These are phyloP conservation scores for Rafetus swinhoei DNA, from an alignment of 2,113 vertebrate genomes.

Conservation along the genomic window DNA sequence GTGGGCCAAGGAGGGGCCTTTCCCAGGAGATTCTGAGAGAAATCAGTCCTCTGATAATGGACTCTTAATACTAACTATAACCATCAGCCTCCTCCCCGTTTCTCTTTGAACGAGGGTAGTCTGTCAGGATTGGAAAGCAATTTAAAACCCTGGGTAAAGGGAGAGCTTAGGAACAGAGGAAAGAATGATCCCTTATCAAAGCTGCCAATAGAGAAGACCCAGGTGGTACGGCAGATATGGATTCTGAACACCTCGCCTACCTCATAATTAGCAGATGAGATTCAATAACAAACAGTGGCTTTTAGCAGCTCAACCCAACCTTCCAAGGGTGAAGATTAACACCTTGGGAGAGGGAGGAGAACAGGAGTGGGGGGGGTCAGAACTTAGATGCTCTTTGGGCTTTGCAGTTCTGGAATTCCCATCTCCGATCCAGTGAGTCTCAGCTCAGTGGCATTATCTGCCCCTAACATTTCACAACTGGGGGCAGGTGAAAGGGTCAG, in stretches of 20 bases:
- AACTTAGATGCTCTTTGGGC: not conserved
- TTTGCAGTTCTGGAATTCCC: not conserved
- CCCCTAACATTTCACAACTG: not conserved
- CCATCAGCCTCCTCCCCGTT: constrained; percentile 66
- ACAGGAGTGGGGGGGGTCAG: constrained; percentile 61
- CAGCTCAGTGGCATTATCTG: fast-evolving
- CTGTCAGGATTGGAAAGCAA: constrained; percentile 87
- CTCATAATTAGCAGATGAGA: constrained; percentile 70
- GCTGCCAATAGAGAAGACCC: constrained; percentile 84
- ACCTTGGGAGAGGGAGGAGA: constrained; percentile 67
- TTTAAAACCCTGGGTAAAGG: constrained; percentile 89
- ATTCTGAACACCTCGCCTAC: constrained; percentile 59
- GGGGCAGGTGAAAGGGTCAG: fast-evolving
- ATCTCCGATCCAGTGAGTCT: not conserved
- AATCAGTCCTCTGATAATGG: constrained; percentile 64
- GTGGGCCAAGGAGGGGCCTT: constrained; percentile 28
- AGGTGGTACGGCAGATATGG: constrained; percentile 80
- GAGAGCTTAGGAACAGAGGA: constrained; percentile 58
- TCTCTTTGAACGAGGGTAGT: constrained; percentile 88
- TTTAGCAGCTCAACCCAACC: constrained; percentile 79
- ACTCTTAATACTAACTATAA: constrained; percentile 49
- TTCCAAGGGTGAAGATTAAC: constrained; percentile 82
- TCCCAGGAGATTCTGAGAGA: constrained; percentile 58
- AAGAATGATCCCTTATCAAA: constrained; percentile 83
- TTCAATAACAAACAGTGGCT: constrained; percentile 64